A percentile compares a stretch with the other conserved stretches of the same genome.
phyloP scores from a whole-genome alignment of 2,888 invertebrate genomes.

The Limnephilus marmoratus region DNA sequence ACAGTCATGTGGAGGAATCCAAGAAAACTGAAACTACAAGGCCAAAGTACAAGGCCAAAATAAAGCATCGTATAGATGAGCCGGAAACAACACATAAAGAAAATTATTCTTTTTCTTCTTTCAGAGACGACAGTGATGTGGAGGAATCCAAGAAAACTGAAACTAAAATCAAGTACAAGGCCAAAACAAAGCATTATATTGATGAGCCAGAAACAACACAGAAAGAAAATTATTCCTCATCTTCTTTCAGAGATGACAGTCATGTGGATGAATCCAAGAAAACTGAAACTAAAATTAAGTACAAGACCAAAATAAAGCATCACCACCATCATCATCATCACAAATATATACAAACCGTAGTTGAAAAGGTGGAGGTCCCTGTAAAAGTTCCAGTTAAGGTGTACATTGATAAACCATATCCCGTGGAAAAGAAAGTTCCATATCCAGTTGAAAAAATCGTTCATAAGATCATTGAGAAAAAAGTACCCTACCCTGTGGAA shows the following conservation, averaged over 20 bases:
- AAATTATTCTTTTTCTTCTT: conserved; percentile 60
- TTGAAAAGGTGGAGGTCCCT: conserved; percentile 71
- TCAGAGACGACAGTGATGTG: conserved; percentile 50
- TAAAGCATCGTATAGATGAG: background rate
- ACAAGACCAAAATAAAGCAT: conserved; percentile 76
- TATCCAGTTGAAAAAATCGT: conserved; percentile 76
- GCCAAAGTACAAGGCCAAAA: background rate
- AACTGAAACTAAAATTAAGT: conserved; percentile 35
- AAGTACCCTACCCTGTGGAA: conserved; percentile 73
- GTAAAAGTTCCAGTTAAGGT: conserved; percentile 73
- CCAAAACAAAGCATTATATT: background rate
- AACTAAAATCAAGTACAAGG: conserved; percentile 47
- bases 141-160: conserved; percentile 34
- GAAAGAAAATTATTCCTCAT: conserved; percentile 60
- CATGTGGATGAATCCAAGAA: background rate
- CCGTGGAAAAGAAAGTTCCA: conserved; percentile 74
- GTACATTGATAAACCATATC: conserved; percentile 78
- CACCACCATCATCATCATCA: conserved; percentile 83
- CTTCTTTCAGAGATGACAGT: conserved; percentile 60
- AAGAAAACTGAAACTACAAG: no score
- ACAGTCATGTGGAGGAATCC: no score
- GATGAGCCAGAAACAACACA: conserved; percentile 27
- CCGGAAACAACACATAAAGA: conserved; percentile 52
- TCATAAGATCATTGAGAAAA: conserved; percentile 69
- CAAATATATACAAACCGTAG: conserved; percentile 79